Percentiles rank a stretch among this genome's conserved stretches.
Evolutionary conservation across 2,797 vertebrate species (phyloP).

Genomic region (Notolabrus celidotus): DNA sequence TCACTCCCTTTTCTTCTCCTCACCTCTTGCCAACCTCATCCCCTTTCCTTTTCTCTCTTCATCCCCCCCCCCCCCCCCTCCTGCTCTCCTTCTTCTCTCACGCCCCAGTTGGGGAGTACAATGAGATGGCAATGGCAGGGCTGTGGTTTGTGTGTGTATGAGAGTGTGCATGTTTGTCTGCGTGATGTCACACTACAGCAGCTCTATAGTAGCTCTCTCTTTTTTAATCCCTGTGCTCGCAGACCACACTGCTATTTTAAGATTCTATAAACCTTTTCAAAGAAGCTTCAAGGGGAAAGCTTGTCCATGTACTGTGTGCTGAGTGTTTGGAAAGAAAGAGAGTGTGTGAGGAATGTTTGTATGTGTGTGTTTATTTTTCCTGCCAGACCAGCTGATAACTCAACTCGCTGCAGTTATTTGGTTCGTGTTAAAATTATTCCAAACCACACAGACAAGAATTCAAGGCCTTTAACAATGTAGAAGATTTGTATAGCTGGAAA

Average conservation of each 20-base stretch:
- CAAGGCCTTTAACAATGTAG: slow-evolving; percentile 20
- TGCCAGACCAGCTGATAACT: slow-evolving; percentile 33
- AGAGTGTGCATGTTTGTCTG: slow-evolving; percentile 55
- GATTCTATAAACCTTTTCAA: slow-evolving; percentile 82
- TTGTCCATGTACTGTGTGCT: slow-evolving; percentile 56
- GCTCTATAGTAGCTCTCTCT: slow-evolving; percentile 72
- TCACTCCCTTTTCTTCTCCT: slow-evolving; percentile 56
- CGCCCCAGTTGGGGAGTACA: slow-evolving; percentile 82
- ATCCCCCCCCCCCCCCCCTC: slow-evolving; percentile 45
- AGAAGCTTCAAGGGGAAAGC: slow-evolving; percentile 69
- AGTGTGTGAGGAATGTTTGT: slow-evolving; percentile 19
- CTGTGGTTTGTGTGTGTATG: slow-evolving; percentile 34
- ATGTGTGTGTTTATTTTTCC: slow-evolving; percentile 32
- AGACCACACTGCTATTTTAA: slow-evolving; percentile 82
- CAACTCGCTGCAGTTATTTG: slow-evolving; percentile 1
- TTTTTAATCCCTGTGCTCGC: slow-evolving; percentile 78
- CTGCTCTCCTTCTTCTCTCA: slow-evolving; percentile 73
- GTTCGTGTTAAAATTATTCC: slow-evolving; percentile 13
- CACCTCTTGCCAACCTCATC: slow-evolving; percentile 67
- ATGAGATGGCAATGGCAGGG: slow-evolving; percentile 66
- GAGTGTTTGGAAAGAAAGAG: slow-evolving; percentile 43
- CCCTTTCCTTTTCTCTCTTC: slow-evolving; percentile 58
- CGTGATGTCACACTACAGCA: slow-evolving; percentile 74
- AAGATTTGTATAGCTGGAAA: slow-evolving; percentile 18
- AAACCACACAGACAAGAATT: slow-evolving; percentile 11